Base-by-base conservation (phyloP, 1,140 invertebrate species). In the Drosophila fuyamai region DNA sequence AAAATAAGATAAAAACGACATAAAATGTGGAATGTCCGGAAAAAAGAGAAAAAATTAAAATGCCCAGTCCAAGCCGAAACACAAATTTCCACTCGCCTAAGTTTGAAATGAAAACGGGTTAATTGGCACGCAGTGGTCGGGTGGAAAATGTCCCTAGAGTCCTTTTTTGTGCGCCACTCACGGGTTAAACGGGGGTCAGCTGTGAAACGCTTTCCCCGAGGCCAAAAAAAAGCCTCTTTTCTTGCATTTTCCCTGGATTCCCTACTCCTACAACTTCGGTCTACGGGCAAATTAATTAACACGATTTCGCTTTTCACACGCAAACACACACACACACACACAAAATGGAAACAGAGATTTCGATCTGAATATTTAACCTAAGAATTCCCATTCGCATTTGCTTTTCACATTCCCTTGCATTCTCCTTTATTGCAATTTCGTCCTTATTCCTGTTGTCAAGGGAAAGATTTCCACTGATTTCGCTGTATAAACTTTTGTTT, bases 281-380 rank as follows among this genome's bases (percentile, higher is more conserved):
- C 41, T 44, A 23, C 32, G 38, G 57, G 68, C 62, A 85, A 84
- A 81, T 84, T 84, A 84, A 84, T 84, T 84, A 84, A 84, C 74
- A 86, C 72, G 59, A 73, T 79, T 84, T 79, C 14, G 58, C 61
- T 76, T 78, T 62, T 70, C 51, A 70, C 67, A 71, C 67, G 65
- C 67, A 71, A 36, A 47, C 7, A 46, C 16, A 13, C 18, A 40
- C 55, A 40, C 55, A 55, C 27, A 75, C 16, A 63, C 14, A 58
- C 13, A 50, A 27, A 50, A 13, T 29, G 27, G 9, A 1, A 18
- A 41, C 10, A 27, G 35, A 23, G 46, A 63, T 53, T 68, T 74
- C 68, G 10, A 66, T 40, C 16, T 50, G 50, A 62, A 55, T 75
- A 53, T 74, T 62, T 63, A 16, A 54, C 75, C 46, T 29, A 36